Evolutionary conservation across 2,888 invertebrate species (phyloP), one percentile per base, ranked within the genome.

Genomic region (Ceratothoa steindachneri): DNA sequence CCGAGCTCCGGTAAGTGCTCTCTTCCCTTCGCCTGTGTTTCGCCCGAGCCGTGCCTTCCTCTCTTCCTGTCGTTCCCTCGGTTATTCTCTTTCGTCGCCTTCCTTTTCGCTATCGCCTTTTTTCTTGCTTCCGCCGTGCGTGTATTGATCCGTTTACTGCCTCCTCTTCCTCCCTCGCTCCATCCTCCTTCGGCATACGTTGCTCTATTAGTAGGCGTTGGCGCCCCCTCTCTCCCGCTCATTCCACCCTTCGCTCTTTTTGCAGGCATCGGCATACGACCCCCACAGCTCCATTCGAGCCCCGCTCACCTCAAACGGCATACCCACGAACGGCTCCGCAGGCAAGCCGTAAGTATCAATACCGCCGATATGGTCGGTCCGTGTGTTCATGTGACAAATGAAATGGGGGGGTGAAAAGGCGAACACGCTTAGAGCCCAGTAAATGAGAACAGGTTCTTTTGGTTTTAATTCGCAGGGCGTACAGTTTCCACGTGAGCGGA

Each of bases 401-500:
- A 41, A 41, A 41, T 41, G 41, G 5, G 41, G 41, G 15, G 41
- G 41, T 41, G n/a, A n/a, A n/a, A n/a, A n/a, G n/a, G n/a, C n/a
- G n/a, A n/a, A n/a, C n/a, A n/a, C n/a, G 5, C 41, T 41, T 41
- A 41, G 41, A 9, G 5, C 41, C 41, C 15, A 41, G 15, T 41
- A 41, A 15, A 41, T 41, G 41, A 41, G 41, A 41, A 41, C 15
- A 41, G 41, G 41, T 41, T 41, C 41, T 41, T 41, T 53, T 60
- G 51, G 24, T 65, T 28, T 30, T 71, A 29, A 68, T 24, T 81
- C 81, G 19, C 88, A 94, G 95, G 81, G 94, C 96, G 27, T 97
- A 97, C 86, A 95, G 95, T 81, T 96, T 94, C 88, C 95, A 95
- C 87, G 92, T 95, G 84, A 93, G 92, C 78, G 92, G 91, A 82